Evolutionary conservation across 2,888 invertebrate genomes (phyloP), one percentile per base, ranked within the genome.

Genomic region (Adelognathus sp.): DNA sequence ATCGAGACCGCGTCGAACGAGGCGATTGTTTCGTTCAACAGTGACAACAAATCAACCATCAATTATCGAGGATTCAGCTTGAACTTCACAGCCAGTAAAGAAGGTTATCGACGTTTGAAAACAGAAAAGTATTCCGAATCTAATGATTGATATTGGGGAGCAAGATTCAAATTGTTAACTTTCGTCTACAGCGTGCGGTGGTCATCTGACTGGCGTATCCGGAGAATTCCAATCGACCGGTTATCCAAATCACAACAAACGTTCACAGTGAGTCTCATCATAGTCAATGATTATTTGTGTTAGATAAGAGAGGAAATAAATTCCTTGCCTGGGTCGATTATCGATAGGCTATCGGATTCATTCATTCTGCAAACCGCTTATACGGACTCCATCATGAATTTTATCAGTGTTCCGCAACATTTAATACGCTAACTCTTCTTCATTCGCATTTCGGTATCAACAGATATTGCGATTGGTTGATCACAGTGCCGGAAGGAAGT

Each of bases 161-260:
- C 3, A 31, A 60, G 46, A 4, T 58, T 24, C 5, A 58, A 18
- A 29, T 9, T 58, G 14, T n/a, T 14, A 11, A 33, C 76, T 80
- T 75, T 81, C 78, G 87, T 89, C 63, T 7, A 18, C 74, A 94
- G 94, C 86, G 6, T 98, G 98, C 89, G 97, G 96, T 6, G 95
- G 95, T 27, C 88, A 84, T 0, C 85, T 97, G 1, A 93, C 91
- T 4, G 93, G 93, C 0, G 91, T 94, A 14, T 92, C 93, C 50
- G 98, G 98, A 0, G 93, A 92, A 71, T 93, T 97, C 50, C 93
- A 93, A 54, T 94, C 96, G 9, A 95, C 95, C 0, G 95, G 95
- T 9, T 98, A 97, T 92, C 97, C 96, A 0, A 83, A 83, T 75
- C 74, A 76, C 1, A 66, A 50, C 24, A 79, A 14, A n/a, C 76